phyloP scores from a whole-genome alignment of 2,113 vertebrate genomes.

The Rhombomys opimus region DNA sequence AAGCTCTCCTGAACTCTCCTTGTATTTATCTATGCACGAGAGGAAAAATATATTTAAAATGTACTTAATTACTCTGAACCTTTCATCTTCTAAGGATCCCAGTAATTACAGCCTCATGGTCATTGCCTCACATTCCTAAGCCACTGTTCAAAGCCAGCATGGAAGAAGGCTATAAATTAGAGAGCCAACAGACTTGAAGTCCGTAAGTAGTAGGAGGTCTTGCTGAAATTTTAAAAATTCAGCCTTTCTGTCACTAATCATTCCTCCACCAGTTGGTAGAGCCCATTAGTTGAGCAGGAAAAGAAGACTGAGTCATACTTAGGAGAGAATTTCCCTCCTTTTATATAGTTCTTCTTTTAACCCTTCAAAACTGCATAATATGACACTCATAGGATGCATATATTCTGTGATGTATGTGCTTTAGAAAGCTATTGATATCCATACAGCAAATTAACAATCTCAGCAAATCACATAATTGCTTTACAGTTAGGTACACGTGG shows the following conservation, averaged over 20 bases:
- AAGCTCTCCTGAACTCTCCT: background rate
- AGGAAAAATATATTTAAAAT: background rate
- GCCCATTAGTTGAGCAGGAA: background rate
- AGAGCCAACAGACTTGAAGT: background rate
- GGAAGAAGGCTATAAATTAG: background rate
- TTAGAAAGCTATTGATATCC: slow-evolving; percentile 58
- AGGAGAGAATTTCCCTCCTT: background rate
- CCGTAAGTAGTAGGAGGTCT: background rate
- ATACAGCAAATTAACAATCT: slow-evolving; percentile 42
- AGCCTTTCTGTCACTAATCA: background rate
- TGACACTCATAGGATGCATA: background rate
- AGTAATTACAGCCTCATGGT: background rate
- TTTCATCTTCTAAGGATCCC: background rate
- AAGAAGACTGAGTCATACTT: background rate
- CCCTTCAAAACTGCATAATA: background rate
- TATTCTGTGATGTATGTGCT: slow-evolving; percentile 57
- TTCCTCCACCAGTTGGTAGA: background rate
- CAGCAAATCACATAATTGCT: slow-evolving; percentile 49
- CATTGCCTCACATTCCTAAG: background rate
- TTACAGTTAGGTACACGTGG: slow-evolving; percentile 33
- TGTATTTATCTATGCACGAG: background rate
- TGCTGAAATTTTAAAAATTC: background rate
- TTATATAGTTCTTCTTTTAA: background rate
- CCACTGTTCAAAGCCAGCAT: slow-evolving; percentile 8
- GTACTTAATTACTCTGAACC: background rate